Evolutionary conservation across 53 echinoderm and acorn worm species (phyloP).

Genomic region (Pentamera pediparva): DNA sequence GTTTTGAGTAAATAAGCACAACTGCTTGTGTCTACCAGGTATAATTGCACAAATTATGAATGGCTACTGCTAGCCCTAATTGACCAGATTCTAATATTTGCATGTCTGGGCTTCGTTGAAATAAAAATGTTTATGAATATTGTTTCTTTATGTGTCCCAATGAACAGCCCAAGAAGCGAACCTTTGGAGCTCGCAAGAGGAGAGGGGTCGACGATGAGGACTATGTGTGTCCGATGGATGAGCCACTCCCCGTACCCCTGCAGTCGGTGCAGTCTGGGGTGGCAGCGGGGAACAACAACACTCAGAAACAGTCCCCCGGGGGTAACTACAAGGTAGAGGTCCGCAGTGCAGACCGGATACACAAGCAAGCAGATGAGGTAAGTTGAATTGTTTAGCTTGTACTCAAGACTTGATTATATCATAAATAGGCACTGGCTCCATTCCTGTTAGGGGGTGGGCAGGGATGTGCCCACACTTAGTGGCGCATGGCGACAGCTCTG

Average conservation of each 20-base stretch:
- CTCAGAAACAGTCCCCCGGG: slow-evolving; percentile 31
- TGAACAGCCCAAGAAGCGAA: slow-evolving; percentile 76
- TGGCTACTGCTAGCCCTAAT: background rate
- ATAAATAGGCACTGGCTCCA: too few relatives aligned
- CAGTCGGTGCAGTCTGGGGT: background rate
- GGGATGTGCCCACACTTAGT: too few relatives aligned
- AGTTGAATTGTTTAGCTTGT: background rate
- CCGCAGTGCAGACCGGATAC: slow-evolving; percentile 69
- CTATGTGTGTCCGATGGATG: slow-evolving; percentile 90
- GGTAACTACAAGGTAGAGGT: slow-evolving; percentile 77
- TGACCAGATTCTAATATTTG: background rate
- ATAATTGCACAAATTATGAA: too few relatives aligned
- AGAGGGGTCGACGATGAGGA: slow-evolving; percentile 71
- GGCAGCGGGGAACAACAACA: slow-evolving; percentile 24
- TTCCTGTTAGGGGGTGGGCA: too few relatives aligned
- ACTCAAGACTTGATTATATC: background rate
- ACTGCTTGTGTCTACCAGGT: too few relatives aligned
- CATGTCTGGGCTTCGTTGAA: background rate
- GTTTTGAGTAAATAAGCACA: too few relatives aligned
- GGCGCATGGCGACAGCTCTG: too few relatives aligned
- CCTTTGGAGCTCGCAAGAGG: slow-evolving; percentile 60
- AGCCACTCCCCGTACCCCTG: slow-evolving; percentile 54
- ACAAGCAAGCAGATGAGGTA: slow-evolving; percentile 76
- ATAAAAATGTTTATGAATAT: too few relatives aligned
- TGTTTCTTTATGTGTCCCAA: too few relatives aligned